A percentile compares a stretch with the other conserved stretches of the same genome.
Conservation (phyloP, 2,888 invertebrate genomes). For the Phengaris arion region DNA sequence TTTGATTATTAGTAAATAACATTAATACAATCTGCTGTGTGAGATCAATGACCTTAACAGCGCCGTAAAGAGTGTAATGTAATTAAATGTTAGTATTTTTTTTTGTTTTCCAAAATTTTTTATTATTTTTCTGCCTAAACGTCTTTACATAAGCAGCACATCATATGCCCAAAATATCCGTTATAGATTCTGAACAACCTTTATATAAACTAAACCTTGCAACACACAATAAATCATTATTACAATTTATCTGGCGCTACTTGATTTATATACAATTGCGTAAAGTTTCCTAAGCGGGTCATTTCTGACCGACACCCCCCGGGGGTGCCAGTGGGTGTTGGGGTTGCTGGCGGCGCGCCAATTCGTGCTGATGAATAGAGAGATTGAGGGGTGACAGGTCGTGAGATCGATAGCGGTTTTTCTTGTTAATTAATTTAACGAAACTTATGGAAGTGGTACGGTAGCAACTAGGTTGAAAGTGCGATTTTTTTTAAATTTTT, state of each 20-base stretch:
- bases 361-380: slow-evolving; percentile 20
- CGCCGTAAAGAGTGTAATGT: too few relatives aligned
- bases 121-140: too few relatives aligned
- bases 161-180: too few relatives aligned
- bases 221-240: slow-evolving; percentile 24
- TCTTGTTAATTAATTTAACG: slow-evolving; percentile 16
- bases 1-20: too few relatives aligned
- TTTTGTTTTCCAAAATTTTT: too few relatives aligned
- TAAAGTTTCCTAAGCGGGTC: slow-evolving; percentile 28
- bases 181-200: neutral
- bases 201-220: neutral
- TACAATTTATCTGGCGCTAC: slow-evolving; percentile 10
- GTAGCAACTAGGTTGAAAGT: neutral
- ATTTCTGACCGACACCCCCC: slow-evolving; percentile 26
- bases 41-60: too few relatives aligned
- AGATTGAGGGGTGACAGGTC: slow-evolving; percentile 27
- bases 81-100: too few relatives aligned
- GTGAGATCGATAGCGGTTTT: slow-evolving; percentile 21
- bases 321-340: slow-evolving; percentile 1
- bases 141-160: too few relatives aligned
- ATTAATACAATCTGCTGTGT: too few relatives aligned
- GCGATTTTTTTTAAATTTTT: too few relatives aligned
- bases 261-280: slow-evolving; percentile 27
- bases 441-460: neutral
- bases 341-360: slow-evolving; percentile 30